Evolutionary conservation across 2,888 invertebrate genomes (phyloP), one percentile per base, ranked within the genome.

Genomic region (Callinectes sapidus): DNA sequence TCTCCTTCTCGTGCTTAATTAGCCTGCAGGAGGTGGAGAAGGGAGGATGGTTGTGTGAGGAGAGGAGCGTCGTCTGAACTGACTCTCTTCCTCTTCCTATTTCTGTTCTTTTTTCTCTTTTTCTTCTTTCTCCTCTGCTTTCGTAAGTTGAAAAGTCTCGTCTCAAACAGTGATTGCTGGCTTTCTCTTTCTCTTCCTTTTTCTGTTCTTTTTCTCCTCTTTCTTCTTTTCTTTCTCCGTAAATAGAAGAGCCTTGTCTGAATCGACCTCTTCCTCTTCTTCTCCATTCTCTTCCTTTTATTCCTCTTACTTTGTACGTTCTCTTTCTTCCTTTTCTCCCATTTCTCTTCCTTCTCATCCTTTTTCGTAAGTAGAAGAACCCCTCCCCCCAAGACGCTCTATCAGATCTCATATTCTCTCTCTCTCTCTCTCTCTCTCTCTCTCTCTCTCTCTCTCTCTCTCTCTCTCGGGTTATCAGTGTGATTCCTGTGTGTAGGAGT

Each of bases 1-100:
- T 81, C 35, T 61, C 61, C 90, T 35, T 6, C 86, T n/a, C 23
- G 61, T 86, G 55, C 35, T 90, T 90, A 90, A 90, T 90, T 90
- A 90, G 35, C 39, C 23, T 77, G 85, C 13, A 86, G 39, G 55
- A 90, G 39, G 39, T 39, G 39, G 39, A 39, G 39, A n/a, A n/a
- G 39, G 39, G 2, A 39, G 5, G 39, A 39, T 35, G 54, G 35
- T 14, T 61, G 85, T 81, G 85, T 90, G 35, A 90, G 71, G 48
- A 55, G 54, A 54, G 32, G 35, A 71, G n/a, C 39, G 39, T 39
- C 39, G 2, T 39, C 13, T 16, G 39, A 35, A 39, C 48, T n/a
- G 14, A 85, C 18, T 61, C 48, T 48, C 61, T 23, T 61, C 18
- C 18, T 61, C 61, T 61, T 16, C 35, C 28, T n/a, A n/a, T n/a